Evolutionary conservation across 2,888 invertebrate genomes (phyloP).

Genomic region (Tineola bisselliella): DNA sequence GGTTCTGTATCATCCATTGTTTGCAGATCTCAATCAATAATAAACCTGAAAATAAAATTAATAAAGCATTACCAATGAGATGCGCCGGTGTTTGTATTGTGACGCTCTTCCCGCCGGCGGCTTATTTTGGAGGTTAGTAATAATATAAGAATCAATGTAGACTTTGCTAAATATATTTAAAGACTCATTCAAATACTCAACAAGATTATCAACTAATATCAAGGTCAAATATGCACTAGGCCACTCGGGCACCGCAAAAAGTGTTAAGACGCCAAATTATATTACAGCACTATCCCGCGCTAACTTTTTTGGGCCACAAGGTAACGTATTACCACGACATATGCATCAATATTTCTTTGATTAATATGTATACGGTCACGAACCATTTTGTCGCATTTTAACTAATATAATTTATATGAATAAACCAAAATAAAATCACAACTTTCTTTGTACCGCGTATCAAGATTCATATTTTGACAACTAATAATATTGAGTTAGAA

Average conservation of each 20-base stretch:
- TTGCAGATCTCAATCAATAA: neutral
- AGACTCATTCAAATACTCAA: neutral
- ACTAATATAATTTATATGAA: neutral
- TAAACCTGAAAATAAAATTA: slow-evolving; percentile 7
- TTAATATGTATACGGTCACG: neutral
- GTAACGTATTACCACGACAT: neutral
- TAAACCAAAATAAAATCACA: neutral
- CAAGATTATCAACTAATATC: neutral
- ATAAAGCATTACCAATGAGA: neutral
- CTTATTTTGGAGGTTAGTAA: slow-evolving; percentile 8
- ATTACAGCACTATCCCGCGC: neutral
- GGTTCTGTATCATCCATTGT: slow-evolving; percentile 20
- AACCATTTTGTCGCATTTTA: neutral
- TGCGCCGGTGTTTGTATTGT: slow-evolving; percentile 5
- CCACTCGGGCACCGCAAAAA: neutral
- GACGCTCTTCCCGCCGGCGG: slow-evolving; percentile 6
- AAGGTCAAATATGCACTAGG: neutral
- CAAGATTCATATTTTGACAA: neutral
- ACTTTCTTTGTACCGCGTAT: slow-evolving; percentile 6
- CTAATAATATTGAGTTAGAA: neutral
- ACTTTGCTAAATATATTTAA: neutral
- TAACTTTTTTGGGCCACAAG: neutral
- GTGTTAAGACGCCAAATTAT: slow-evolving; percentile 1
- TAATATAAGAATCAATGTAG: neutral
- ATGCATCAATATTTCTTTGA: neutral